A percentile compares a stretch with the other conserved stretches of the same genome.
phyloP scores from a whole-genome alignment of 1,140 invertebrate species.

The Cardiocondyla obscurior region DNA sequence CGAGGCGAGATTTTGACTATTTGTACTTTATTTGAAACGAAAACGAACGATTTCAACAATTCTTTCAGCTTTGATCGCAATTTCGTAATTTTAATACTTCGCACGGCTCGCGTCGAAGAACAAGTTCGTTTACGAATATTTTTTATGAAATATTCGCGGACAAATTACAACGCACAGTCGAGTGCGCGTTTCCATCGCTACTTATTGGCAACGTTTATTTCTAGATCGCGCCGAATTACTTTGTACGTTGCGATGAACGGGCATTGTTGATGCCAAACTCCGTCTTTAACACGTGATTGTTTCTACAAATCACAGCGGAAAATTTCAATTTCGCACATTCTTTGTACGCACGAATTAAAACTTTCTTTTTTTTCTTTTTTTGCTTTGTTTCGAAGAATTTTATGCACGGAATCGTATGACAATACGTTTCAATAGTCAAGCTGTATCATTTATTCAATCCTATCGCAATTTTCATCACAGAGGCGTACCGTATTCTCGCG shows the following conservation, averaged over 20 bases:
- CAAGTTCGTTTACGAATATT: background rate
- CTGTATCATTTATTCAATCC: background rate
- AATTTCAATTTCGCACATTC: background rate
- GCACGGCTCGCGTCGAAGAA: background rate
- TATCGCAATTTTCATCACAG: background rate
- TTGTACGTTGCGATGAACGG: background rate
- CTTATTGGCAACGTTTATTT: background rate
- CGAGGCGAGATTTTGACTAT: background rate
- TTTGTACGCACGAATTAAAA: background rate
- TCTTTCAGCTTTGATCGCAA: background rate
- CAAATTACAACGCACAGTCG: background rate
- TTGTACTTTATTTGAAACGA: background rate
- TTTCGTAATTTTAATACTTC: background rate
- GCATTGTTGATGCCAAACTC: background rate
- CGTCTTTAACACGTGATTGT: background rate
- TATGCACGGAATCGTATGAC: background rate
- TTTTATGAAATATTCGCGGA: background rate
- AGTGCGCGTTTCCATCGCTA: background rate
- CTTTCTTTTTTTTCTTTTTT: too few species aligned
- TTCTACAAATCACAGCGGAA: conserved; percentile 1
- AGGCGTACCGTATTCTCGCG: conserved; percentile 36
- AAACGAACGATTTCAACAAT: background rate
- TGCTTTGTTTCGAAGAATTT: background rate
- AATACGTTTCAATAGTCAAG: background rate
- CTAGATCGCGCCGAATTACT: conserved; percentile 4